Percentiles rank a stretch among this genome's conserved stretches.
phyloP scores from a whole-genome alignment of 92 coral and sea anemone species.

The Parazoanthus swiftii region DNA sequence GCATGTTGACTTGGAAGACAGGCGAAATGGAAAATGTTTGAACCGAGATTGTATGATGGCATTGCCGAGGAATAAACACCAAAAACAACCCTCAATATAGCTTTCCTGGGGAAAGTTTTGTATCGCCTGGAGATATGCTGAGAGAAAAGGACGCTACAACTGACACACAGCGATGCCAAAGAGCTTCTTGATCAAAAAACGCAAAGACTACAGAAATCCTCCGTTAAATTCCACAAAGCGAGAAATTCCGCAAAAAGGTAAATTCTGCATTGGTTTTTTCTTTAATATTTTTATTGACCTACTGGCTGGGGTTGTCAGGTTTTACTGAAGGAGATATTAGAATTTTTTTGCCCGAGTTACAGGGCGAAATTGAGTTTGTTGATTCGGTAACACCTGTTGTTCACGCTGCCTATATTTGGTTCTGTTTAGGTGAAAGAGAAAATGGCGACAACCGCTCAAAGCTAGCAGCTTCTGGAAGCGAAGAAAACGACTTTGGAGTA shows the following conservation, averaged over 20 bases:
- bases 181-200: conserved; percentile 96
- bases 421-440: conserved; percentile 65
- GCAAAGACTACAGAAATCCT: conserved; percentile 66
- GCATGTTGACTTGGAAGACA: conserved; percentile 72
- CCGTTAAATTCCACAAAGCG: conserved; percentile 46
- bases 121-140: conserved; percentile 61
- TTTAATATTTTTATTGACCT: conserved; percentile 9
- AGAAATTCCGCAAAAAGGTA: conserved; percentile 26
- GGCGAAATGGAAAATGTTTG: conserved; percentile 33
- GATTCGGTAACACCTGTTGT: conserved; percentile 95
- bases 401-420: conserved; percentile 56
- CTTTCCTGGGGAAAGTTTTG: conserved; percentile 50
- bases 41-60: conserved; percentile 14
- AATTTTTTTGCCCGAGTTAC: conserved; percentile 16
- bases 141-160: conserved; percentile 45
- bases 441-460: conserved; percentile 48
- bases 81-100: not conserved
- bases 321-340: conserved; percentile 15
- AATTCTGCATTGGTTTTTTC: conserved; percentile 10
- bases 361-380: conserved; percentile 58
- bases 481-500: conserved; percentile 4
- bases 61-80: conserved; percentile 1
- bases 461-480: conserved; percentile 41
- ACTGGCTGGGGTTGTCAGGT: conserved; percentile 42
- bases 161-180: conserved; percentile 86